Base-by-base conservation (phyloP, 2,888 invertebrate genomes). In the Antheraea assamensis region DNA sequence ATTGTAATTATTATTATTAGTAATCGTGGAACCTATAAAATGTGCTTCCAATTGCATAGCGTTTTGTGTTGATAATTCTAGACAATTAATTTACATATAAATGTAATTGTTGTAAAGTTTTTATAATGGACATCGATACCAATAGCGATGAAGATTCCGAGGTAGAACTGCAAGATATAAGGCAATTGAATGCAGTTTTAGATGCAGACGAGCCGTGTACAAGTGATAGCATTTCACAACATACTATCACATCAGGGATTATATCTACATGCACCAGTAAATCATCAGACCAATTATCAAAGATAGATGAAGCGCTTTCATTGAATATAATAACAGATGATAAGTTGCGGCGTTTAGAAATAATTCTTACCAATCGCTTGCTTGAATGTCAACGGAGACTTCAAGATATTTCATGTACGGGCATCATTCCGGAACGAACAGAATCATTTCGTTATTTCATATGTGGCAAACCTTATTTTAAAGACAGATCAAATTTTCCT, bases 401-500 rank as follows among this genome's bases (percentile, higher is more conserved):
- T 19, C 73, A 76, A 52, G 79, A 84, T 55, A 78, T 89, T 17
- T 81, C 84, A 68, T 61, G 72, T 2, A 73, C 74, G 0, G 74
- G 77, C 19, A 55, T 72, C 21, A 64, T 74, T 0, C 66, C 68
- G 8, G 84, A 83, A 0, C 84, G 76, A 78, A 71, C 75, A 27
- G 82, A 82, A n/a, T 76, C 76, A 71, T 92, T 90, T 49, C 84
- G 87, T 42, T 90, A 90, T 61, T 83, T 88, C 0, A 84, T 82
- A 72, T 93, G 95, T 83, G 95, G 96, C 49, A 92, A 95, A 80
- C 95, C 97, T 1, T 97, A 96, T 83, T 97, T 97, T 78, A 97
- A 96, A 82, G 96, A 96, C 79, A 89, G 84, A 31, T 81, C 90
- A 30, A 92, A 94, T 31, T 96, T 95, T 78, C 87, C 93, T 0